These are phyloP conservation scores for Caranx melampygus DNA, from an alignment of 2,113 vertebrate genomes.

Conservation along the genomic window DNA sequence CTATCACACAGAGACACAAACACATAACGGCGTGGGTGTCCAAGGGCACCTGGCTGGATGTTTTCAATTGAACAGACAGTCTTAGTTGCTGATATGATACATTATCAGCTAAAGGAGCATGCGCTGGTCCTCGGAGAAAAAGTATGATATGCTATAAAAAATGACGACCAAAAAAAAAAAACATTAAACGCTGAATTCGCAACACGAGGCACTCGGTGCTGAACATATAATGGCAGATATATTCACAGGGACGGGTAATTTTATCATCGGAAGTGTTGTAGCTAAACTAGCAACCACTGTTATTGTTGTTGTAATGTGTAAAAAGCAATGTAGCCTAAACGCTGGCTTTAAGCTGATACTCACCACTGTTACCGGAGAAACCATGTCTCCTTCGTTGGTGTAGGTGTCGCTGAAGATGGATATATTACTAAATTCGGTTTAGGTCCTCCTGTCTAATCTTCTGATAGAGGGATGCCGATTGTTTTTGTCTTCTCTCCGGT, in stretches of 20 bases:
- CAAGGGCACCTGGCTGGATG: background rate
- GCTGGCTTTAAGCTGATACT: constrained; percentile 48
- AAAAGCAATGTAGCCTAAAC: background rate
- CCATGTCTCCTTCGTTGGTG: constrained; percentile 75
- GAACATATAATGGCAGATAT: background rate
- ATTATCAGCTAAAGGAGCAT: background rate
- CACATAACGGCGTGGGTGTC: background rate
- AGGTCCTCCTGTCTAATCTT: constrained; percentile 21
- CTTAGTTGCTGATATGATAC: constrained; percentile 13
- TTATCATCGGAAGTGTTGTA: constrained; percentile 1
- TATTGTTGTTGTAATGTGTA: constrained; percentile 1
- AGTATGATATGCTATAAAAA: constrained; percentile 5
- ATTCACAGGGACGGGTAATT: background rate
- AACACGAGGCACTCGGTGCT: background rate
- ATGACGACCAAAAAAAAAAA: background rate
- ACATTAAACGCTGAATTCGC: background rate
- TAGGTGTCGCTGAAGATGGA: background rate
- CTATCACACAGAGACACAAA: background rate
- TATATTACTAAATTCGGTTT: background rate
- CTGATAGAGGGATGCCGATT: constrained; percentile 73
- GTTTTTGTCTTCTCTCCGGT: constrained; percentile 82
- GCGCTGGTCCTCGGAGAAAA: constrained; percentile 12
- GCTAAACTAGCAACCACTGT: constrained; percentile 32
- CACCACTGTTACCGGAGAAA: constrained; percentile 86
- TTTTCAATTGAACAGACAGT: background rate